Evolutionary conservation across 2,888 invertebrate species (phyloP).

Genomic region (Heliconius ethilla): DNA sequence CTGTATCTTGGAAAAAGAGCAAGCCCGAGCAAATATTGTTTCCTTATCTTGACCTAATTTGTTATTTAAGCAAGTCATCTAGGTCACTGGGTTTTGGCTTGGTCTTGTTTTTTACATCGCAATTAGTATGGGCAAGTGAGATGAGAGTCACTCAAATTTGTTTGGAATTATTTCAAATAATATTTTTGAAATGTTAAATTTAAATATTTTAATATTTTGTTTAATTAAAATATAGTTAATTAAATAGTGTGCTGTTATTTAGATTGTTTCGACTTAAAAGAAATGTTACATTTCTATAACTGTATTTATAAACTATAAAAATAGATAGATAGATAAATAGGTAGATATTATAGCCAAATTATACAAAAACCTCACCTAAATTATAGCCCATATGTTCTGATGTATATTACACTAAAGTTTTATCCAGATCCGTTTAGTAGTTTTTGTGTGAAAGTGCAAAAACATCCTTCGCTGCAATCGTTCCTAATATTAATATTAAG

Average conservation of each 20-base stretch:
- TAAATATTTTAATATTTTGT: neutral
- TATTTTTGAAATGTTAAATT: neutral
- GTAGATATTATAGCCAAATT: too few relatives aligned
- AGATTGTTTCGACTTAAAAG: neutral
- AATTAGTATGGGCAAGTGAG: neutral
- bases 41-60: conserved; percentile 18
- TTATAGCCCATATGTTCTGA: too few relatives aligned
- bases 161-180: neutral
- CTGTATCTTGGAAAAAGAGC: conserved; percentile 38
- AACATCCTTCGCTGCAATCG: too few relatives aligned
- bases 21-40: neutral
- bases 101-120: neutral
- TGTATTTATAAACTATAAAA: too few relatives aligned
- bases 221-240: too few relatives aligned
- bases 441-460: too few relatives aligned
- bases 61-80: neutral
- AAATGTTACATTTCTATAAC: neutral
- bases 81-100: neutral
- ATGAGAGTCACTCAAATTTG: neutral
- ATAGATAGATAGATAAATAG: too few relatives aligned
- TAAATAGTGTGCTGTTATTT: too few relatives aligned
- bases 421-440: too few relatives aligned
- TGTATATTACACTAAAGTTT: too few relatives aligned
- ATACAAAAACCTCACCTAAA: too few relatives aligned
- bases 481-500: too few relatives aligned